These are phyloP conservation scores for Tenebrio molitor DNA, from an alignment of 1,140 invertebrate genomes.

Conservation along the genomic window DNA sequence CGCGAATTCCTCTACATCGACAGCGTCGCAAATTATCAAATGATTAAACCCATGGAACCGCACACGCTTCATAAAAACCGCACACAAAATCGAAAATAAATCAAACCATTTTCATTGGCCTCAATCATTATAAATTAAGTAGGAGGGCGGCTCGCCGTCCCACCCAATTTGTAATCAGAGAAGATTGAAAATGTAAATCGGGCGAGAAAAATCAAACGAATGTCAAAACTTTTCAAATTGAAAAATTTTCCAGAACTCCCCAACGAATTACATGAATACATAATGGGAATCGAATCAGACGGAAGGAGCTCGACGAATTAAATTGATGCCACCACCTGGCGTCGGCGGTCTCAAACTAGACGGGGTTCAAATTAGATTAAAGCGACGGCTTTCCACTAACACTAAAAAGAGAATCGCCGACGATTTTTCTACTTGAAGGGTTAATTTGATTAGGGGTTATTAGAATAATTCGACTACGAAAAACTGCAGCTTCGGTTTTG, in stretches of 20 bases:
- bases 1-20: too few species aligned
- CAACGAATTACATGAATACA: constrained; percentile 37
- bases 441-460: constrained; percentile 8
- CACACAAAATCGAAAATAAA: constrained; percentile 36
- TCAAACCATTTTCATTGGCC: constrained; percentile 23
- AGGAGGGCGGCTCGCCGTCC: neutral
- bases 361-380: constrained; percentile 21
- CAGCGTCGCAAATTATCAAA: too few species aligned
- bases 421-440: constrained; percentile 9
- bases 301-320: constrained; percentile 26
- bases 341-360: neutral
- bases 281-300: constrained; percentile 36
- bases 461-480: constrained; percentile 5
- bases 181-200: constrained; percentile 34
- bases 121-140: constrained; percentile 35
- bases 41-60: constrained; percentile 7
- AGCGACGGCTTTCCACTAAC: neutral
- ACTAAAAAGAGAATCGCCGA: constrained; percentile 3
- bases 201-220: constrained; percentile 47
- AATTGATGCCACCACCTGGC: constrained; percentile 36
- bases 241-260: constrained; percentile 37
- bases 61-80: constrained; percentile 23
- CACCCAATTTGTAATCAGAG: constrained; percentile 42
- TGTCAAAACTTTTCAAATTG: constrained; percentile 49
- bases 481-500: too few species aligned